Base-by-base conservation (phyloP, 2,888 invertebrate genomes). In the Lottia scabra region DNA sequence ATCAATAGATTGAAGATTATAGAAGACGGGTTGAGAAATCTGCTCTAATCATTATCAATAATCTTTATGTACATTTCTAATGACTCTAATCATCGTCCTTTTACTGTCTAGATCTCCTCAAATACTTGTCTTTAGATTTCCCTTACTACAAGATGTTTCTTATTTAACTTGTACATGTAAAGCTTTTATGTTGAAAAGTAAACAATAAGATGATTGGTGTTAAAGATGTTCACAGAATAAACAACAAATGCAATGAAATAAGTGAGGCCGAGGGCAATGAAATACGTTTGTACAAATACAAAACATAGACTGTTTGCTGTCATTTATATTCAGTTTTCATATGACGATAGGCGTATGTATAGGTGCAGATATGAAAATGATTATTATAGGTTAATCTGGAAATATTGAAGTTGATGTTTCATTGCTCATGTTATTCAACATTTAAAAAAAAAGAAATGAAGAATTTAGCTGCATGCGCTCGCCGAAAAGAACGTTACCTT, bases 91-190 rank as follows among this genome's bases (percentile, higher is more conserved):
- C 56, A 56, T 19, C 19, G 56, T 23, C 56, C 23, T 56, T 56
- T 23, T 23, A 23, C 19, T 19, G 56, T 23, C 19, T 23, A 56
- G 56, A 56, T 19, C 56, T 56, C 19, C 56, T 23, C 56, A 56
- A 56, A 56, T 23, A 56, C 56, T 56, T 23, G 19, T 19, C 56
- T 56, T 56, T 56, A 56, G 56, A 56, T 56, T 56, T 56, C 19
- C 19, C 23, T 23, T 56, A 19, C 19, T 19, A 19, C 19, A 56
- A 56, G 19, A 56, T 56, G 56, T 19, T 23, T 56, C 56, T 56
- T 56, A 56, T 56, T 56, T 56, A 56, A 56, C 56, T 56, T 56
- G 56, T 56, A 56, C 56, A 56, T 56, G 56, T 56, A 56, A 56
- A 56, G 56, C 56, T 56, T 56, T 56, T 56, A 56, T 56, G 56